These are phyloP conservation scores for Brachyistius frenatus DNA, from an alignment of 2,113 vertebrate species.

Conservation along the genomic window DNA sequence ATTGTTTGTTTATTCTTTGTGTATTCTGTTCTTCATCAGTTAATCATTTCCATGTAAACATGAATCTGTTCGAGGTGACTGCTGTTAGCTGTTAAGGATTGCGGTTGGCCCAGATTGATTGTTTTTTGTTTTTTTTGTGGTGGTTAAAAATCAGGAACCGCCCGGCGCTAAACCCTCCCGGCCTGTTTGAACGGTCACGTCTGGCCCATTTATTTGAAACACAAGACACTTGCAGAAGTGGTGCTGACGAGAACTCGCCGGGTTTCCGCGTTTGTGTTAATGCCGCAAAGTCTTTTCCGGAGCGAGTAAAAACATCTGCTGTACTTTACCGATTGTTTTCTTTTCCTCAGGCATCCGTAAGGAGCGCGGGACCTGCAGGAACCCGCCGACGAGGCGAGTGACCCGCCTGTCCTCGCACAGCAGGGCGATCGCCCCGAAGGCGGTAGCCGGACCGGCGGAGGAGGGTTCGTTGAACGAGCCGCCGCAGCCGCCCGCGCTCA, in stretches of 20 bases:
- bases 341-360: slow-evolving; percentile 79
- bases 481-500: slow-evolving; percentile 74
- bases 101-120: not conserved
- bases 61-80: not conserved
- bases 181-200: not conserved
- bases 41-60: not conserved
- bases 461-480: slow-evolving; percentile 48
- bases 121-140: no score
- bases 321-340: not conserved
- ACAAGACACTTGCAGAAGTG: not conserved
- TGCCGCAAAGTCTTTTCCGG: no score
- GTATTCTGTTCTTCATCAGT: no score
- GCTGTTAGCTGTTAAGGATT: not conserved
- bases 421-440: slow-evolving; percentile 48
- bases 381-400: slow-evolving; percentile 80
- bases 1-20: no score
- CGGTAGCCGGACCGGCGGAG: slow-evolving; percentile 59
- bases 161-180: not conserved
- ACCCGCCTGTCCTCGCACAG: slow-evolving; percentile 78
- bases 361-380: slow-evolving; percentile 75
- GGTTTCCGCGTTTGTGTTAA: no score
- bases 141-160: not conserved
- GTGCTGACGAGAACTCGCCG: not conserved
- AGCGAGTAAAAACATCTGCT: not conserved
- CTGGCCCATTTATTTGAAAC: not conserved